These are phyloP conservation scores for Hylia prasina DNA, from an alignment of 2,113 vertebrate species.

Conservation along the genomic window DNA sequence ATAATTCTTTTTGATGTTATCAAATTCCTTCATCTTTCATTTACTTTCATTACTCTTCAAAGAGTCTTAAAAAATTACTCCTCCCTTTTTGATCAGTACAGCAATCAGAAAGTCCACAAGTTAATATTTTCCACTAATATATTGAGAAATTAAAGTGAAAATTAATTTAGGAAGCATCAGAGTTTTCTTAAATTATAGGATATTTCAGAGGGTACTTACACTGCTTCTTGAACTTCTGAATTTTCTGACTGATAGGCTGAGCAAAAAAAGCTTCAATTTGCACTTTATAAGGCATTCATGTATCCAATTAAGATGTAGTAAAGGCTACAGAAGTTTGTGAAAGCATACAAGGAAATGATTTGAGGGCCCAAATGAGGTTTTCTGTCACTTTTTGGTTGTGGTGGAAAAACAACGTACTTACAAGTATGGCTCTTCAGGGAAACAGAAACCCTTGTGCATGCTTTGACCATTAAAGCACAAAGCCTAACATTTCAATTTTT, in stretches of 20 bases:
- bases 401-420: background rate
- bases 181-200: slow-evolving; percentile 4
- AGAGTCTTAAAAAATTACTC: background rate
- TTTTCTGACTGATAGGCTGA: background rate
- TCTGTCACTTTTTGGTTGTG: background rate
- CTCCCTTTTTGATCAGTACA: slow-evolving; percentile 12
- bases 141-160: background rate
- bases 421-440: background rate
- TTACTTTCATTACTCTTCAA: slow-evolving; percentile 46
- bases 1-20: slow-evolving; percentile 8
- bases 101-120: background rate
- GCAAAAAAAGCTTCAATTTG: background rate
- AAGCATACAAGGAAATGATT: background rate
- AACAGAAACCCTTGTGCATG: rapidly evolving
- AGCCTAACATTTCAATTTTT: background rate
- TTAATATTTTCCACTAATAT: background rate
- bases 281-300: background rate
- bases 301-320: background rate
- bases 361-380: background rate
- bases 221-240: background rate
- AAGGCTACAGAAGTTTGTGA: background rate
- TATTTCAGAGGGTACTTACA: background rate
- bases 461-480: background rate
- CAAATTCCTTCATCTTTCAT: background rate
- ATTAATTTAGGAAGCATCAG: background rate